phyloP scores from a whole-genome alignment of 2,888 invertebrate genomes.

The Eristalis tenax region DNA sequence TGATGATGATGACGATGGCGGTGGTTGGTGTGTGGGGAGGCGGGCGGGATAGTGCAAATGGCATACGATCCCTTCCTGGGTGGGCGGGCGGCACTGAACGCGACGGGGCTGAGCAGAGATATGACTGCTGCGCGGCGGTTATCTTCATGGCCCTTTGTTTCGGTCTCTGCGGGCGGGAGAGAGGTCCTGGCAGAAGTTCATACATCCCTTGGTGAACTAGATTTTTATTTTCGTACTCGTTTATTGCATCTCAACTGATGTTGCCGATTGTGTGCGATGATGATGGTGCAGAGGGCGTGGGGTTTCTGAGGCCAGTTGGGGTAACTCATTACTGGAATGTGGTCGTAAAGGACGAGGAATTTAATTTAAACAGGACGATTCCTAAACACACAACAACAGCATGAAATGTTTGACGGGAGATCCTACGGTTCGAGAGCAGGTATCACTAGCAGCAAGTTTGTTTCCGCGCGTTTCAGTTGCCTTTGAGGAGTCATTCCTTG shows the following conservation, averaged over 20 bases:
- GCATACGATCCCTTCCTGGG: constrained; percentile 34
- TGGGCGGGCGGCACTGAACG: constrained; percentile 9
- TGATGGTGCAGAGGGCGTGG: not conserved
- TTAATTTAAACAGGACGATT: constrained; percentile 47
- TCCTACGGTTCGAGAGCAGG: constrained; percentile 4
- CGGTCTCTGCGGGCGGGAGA: not conserved
- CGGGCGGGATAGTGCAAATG: constrained; percentile 22
- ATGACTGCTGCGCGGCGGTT: constrained; percentile 24
- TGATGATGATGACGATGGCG: constrained; percentile 26
- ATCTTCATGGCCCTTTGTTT: constrained; percentile 35
- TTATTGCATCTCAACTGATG: constrained; percentile 51
- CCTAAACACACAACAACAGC: constrained; percentile 26
- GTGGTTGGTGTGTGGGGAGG: not conserved
- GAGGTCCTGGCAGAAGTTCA: not conserved
- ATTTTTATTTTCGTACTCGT: not conserved
- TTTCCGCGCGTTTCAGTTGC: constrained; percentile 4
- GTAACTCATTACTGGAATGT: constrained; percentile 45
- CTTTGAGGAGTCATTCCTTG: constrained; percentile 32
- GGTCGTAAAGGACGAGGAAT: constrained; percentile 55
- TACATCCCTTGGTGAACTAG: not conserved
- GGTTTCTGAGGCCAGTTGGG: constrained; percentile 2
- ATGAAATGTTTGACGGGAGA: constrained; percentile 20
- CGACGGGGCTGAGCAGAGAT: constrained; percentile 14
- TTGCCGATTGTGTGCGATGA: constrained; percentile 41
- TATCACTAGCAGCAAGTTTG: not conserved